These are phyloP conservation scores for Nautilus pompilius DNA, from an alignment of 1,140 invertebrate genomes.

Conservation along the genomic window DNA sequence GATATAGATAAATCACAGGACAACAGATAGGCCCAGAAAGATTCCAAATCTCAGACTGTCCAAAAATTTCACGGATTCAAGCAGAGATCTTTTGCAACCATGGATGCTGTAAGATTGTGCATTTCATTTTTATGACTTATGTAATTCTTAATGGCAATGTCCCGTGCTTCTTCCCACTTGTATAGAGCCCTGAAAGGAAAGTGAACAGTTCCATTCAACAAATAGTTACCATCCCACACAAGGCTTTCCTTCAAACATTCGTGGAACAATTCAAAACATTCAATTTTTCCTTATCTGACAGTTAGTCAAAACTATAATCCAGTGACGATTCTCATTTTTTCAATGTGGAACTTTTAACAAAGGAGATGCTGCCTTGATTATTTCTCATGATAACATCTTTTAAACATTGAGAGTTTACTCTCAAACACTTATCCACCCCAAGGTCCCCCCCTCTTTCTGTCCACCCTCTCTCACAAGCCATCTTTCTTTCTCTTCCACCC, in stretches of 20 bases:
- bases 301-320: neutral
- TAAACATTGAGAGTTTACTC: no score
- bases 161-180: constrained; percentile 68
- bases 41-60: no score
- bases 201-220: constrained; percentile 1
- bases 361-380: no score
- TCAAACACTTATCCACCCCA: no score
- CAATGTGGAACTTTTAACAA: neutral
- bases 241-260: neutral
- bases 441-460: no score
- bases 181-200: constrained; percentile 69
- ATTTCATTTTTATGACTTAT: constrained; percentile 68
- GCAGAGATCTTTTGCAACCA: constrained; percentile 75
- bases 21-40: no score
- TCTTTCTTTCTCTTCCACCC: no score
- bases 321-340: neutral
- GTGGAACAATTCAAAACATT: neutral
- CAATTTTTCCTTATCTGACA: neutral
- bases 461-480: no score
- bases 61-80: no score
- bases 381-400: no score
- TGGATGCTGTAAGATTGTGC: constrained; percentile 77
- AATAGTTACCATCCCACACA: neutral
- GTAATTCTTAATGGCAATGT: constrained; percentile 71
- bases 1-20: no score